Evolutionary conservation across 2,113 vertebrate genomes (phyloP).

Genomic region (Daboia siamensis): DNA sequence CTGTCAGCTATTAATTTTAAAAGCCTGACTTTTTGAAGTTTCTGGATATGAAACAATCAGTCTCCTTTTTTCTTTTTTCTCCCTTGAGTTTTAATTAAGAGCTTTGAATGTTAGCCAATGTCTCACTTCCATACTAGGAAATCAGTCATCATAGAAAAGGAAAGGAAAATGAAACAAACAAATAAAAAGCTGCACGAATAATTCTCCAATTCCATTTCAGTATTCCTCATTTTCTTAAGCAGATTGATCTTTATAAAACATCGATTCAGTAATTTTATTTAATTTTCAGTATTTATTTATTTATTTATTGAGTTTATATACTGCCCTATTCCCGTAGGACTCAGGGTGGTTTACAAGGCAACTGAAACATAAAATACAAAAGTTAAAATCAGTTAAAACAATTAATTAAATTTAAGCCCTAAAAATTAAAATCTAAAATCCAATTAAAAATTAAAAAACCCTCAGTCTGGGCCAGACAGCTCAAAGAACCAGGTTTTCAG

Average conservation of each 20-base stretch:
- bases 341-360: too few species aligned
- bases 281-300: not conserved
- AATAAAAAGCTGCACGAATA: not conserved
- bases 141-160: not conserved
- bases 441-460: too few species aligned
- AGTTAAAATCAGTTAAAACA: too few species aligned
- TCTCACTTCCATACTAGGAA: not conserved
- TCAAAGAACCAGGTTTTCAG: too few species aligned
- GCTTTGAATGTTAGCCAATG: not conserved
- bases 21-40: not conserved
- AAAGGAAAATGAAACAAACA: not conserved
- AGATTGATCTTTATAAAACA: not conserved
- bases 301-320: too few species aligned
- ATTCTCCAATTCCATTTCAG: not conserved
- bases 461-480: too few species aligned
- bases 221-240: not conserved
- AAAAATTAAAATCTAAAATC: too few species aligned
- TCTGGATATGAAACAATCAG: not conserved
- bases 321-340: too few species aligned
- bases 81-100: not conserved
- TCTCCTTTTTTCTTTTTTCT: not conserved
- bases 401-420: too few species aligned
- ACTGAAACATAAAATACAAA: too few species aligned
- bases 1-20: not conserved
- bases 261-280: not conserved